Base-by-base conservation (phyloP, 2,797 vertebrate species). In the Coccyzus lansbergi region DNA sequence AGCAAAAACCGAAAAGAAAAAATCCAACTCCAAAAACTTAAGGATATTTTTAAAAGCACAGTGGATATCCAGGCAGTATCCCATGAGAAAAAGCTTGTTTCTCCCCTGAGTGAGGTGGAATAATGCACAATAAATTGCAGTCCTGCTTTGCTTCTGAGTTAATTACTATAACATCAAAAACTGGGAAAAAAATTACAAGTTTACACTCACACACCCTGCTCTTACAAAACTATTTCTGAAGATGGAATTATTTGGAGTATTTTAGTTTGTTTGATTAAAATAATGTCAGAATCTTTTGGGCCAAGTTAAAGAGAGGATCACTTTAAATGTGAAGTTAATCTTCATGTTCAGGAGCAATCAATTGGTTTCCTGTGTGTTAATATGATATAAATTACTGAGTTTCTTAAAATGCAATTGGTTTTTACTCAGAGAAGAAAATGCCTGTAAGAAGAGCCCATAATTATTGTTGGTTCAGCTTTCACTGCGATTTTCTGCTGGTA, bases 401-500 rank as follows among this genome's bases (percentile, higher is more conserved):
- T 94, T 82, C 65, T 62, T 86, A 33, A 84, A 89, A 33, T 26
- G 6, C 7, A 48, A 28, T 33, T 68, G 5, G 59, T 78, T 93
- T 89, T 60, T 85, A 25, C n/a, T 71, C 15, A 26, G 6, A 75
- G 49, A 76, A 82, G 7, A 72, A 79, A 80, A 33, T 5, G 3
- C 5, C 36, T 58, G 6, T 42, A 53, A 77, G 56, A 77, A 74
- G 29, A 80, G 49, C 33, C 42, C 10, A 7, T 31, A 68, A 64
- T 24, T 48, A 19, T 1, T 80, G 4, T 21, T n/a, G 75, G 20
- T 6, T 88, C 58, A 82, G 85, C 65, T 77, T 69, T 90, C 9
- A 5, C 71, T 46, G 25, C 77, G 74, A 46, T 9, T 94, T 93
- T 92, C 68, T 95, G 86, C 93, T 95, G 85, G 86, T 81, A 69